phyloP scores from a whole-genome alignment of 2,797 vertebrate species.

The Thalassophryne amazonica region DNA sequence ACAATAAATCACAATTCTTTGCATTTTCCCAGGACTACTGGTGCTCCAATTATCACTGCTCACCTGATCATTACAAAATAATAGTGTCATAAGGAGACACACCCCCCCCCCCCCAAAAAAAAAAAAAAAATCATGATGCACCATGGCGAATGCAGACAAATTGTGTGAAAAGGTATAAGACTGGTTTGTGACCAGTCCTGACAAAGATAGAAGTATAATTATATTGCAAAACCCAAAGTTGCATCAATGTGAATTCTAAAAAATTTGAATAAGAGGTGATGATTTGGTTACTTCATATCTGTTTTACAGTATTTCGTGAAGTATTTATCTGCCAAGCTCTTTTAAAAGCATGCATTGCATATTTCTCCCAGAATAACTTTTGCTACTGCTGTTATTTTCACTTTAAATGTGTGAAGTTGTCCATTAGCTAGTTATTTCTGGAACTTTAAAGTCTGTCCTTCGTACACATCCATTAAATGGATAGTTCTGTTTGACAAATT shows the following conservation, averaged over 20 bases:
- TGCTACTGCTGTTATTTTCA: not conserved
- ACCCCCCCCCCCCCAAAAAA: too few species aligned
- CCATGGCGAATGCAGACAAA: too few species aligned
- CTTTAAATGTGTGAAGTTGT: not conserved
- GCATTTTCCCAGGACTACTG: too few species aligned
- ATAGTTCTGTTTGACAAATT: not conserved
- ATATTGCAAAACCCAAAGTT: not conserved
- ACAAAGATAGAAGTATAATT: not conserved
- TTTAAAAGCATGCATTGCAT: not conserved
- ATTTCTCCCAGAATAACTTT: not conserved
- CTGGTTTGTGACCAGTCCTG: too few species aligned
- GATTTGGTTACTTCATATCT: constrained; percentile 12
- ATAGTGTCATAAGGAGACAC: too few species aligned
- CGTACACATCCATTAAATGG: not conserved
- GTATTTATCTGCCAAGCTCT: not conserved
- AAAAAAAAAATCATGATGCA: too few species aligned
- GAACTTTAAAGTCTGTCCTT: not conserved
- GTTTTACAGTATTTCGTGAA: constrained; percentile 9
- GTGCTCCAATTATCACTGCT: too few species aligned
- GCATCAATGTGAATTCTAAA: not conserved
- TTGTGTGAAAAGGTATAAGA: too few species aligned
- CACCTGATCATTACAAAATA: too few species aligned
- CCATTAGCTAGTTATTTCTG: too few species aligned
- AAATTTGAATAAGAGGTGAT: not conserved
- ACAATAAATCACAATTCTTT: too few species aligned